Base-by-base conservation (phyloP, 1,140 invertebrate genomes). In the Pseudomyrmex cubaensis region DNA sequence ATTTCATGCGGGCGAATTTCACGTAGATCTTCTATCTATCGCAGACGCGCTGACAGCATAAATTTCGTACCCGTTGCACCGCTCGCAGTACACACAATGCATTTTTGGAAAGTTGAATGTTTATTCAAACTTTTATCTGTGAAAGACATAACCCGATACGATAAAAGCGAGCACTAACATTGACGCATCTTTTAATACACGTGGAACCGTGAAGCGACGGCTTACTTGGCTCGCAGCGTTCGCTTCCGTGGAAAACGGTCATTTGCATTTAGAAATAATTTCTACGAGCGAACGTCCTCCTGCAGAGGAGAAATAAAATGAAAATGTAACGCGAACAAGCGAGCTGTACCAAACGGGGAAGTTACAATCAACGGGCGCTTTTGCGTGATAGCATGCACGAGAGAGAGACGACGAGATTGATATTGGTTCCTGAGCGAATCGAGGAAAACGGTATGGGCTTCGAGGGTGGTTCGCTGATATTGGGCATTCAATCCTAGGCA, bases 401-500 rank as follows among this genome's bases (percentile, higher is more conserved):
- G 83, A 74, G 77, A 83, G 77, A 85, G 73, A 69, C 74, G 88
- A 80, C 77, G 87, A 89, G 87, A 89, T 89, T 88, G 92, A 93
- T 93, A 93, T 93, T 93, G 92, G 92, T 93, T 92, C 90, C 90
- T 91, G 92, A 89, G 90, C 90, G 90, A 90, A 87, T 69, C 85
- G 85, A 88, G 87, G 82, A 89, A 82, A 88, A 86, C 88, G 87
- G 87, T 86, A 88, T 82, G 87, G 87, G 91, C 85, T 92, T 84
- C 85, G 90, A 91, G 91, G 92, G 91, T 90, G 92, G 91, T 90
- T 90, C 93, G 84, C 85, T 92, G 92, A 94, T 94, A 94, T 94
- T 93, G 93, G 91, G 90, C 92, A 93, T 93, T 93, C 93, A 92
- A 93, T 93, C 91, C 92, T 91, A 89, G 90, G 87, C 92, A 90